phyloP scores from a whole-genome alignment of 2,888 invertebrate species.

The Rhagonycha fulva region DNA sequence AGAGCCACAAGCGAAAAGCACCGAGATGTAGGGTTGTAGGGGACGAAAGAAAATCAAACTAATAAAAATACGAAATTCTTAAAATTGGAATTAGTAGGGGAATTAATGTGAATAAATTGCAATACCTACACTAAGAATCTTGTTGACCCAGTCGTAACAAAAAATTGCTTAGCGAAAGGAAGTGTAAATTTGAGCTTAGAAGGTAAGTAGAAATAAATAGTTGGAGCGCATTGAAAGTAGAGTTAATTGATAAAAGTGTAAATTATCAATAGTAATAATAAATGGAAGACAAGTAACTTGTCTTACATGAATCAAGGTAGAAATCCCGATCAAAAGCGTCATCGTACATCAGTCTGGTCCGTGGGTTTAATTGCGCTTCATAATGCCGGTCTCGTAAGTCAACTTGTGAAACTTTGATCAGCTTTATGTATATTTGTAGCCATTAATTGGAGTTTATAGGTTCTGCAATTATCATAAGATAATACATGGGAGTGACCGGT shows the following conservation, averaged over 20 bases:
- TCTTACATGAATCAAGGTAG: slow-evolving; percentile 46
- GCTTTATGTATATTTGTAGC: slow-evolving; percentile 55
- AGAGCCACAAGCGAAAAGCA: not conserved
- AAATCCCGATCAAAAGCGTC: slow-evolving; percentile 47
- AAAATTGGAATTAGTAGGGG: not conserved
- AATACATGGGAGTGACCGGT: slow-evolving; percentile 54
- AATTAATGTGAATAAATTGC: not conserved
- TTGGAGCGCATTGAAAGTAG: not conserved
- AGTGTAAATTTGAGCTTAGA: not conserved
- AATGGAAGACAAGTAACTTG: slow-evolving; percentile 19
- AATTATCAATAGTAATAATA: slow-evolving; percentile 28
- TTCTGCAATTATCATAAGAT: slow-evolving; percentile 56
- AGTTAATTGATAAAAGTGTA: not conserved
- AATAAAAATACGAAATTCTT: not conserved
- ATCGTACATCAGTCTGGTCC: slow-evolving; percentile 55
- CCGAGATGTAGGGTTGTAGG: not conserved
- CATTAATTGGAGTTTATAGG: slow-evolving; percentile 57
- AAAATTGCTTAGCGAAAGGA: not conserved
- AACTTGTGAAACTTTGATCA: slow-evolving; percentile 54
- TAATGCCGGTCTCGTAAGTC: slow-evolving; percentile 52
- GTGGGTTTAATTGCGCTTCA: slow-evolving; percentile 55
- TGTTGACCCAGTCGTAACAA: not conserved
- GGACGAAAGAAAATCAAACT: not conserved
- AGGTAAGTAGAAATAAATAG: not conserved
- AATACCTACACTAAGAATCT: not conserved